Evolutionary conservation across 2,113 vertebrate species (phyloP).

Genomic region (Choloepus hoffmanni): DNA sequence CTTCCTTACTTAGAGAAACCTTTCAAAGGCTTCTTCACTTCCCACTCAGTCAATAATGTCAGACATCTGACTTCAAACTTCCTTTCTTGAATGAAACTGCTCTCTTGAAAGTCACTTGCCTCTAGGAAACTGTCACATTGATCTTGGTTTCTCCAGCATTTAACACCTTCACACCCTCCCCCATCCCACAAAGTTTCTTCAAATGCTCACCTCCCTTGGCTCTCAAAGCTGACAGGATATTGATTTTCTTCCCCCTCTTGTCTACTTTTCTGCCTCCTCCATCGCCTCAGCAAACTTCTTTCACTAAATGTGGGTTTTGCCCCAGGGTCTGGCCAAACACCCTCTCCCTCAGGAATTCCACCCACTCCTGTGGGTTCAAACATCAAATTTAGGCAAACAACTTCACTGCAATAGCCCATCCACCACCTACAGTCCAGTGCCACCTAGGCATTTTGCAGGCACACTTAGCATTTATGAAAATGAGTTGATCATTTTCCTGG

Average conservation of each 20-base stretch:
- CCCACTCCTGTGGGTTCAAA: not conserved
- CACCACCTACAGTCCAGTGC: not conserved
- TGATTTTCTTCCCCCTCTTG: conserved; percentile 26
- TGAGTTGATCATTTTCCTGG: not conserved
- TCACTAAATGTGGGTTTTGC: not conserved
- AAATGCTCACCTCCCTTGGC: not conserved
- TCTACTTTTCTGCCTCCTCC: not conserved
- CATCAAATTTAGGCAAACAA: not conserved
- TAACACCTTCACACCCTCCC: not conserved
- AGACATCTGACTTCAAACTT: conserved; percentile 41
- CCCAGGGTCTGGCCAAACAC: not conserved
- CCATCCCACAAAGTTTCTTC: not conserved
- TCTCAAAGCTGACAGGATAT: conserved; percentile 13
- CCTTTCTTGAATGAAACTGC: conserved; percentile 11
- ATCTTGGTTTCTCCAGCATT: not conserved
- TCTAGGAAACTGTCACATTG: conserved; percentile 43
- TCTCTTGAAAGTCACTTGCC: conserved; percentile 39
- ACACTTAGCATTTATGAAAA: conserved; percentile 7
- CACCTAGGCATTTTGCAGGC: not conserved
- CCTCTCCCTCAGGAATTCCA: not conserved
- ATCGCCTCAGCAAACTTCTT: not conserved
- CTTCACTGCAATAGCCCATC: not conserved
- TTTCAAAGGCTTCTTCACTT: conserved; percentile 39
- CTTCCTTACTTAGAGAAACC: conserved; percentile 4
- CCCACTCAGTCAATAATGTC: not conserved